Conservation (phyloP, 2,113 vertebrate species). For the Chaetodon trifascialis region DNA sequence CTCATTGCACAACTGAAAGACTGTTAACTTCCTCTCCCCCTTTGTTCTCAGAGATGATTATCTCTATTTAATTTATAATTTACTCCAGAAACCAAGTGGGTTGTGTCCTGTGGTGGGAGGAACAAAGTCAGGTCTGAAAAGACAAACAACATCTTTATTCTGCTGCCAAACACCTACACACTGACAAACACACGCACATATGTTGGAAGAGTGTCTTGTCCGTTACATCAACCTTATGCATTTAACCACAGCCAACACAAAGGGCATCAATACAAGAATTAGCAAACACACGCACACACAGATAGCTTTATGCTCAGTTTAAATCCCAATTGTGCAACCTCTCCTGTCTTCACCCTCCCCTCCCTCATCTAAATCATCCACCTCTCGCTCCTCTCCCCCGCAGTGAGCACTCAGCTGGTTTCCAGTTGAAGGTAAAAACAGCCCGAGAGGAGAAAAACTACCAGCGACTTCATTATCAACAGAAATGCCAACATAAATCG, state of each 20-base stretch:
- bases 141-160: background rate
- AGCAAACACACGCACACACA: background rate
- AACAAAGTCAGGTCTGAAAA: constrained; percentile 18
- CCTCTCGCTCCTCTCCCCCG: constrained; percentile 27
- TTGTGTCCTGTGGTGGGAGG: constrained; percentile 24
- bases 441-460: constrained; percentile 29
- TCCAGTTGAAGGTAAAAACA: constrained; percentile 39
- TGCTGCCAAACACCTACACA: constrained; percentile 36
- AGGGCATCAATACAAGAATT: background rate
- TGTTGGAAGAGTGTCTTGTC: background rate
- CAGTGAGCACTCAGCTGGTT: constrained; percentile 12
- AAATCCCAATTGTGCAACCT: constrained; percentile 57
- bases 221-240: too few relatives aligned
- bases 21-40: background rate
- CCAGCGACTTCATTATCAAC: constrained; percentile 49
- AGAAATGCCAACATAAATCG: constrained; percentile 40
- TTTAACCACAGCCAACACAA: background rate
- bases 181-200: background rate
- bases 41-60: constrained; percentile 22
- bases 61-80: constrained; percentile 37
- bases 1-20: background rate
- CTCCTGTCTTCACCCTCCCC: constrained; percentile 53
- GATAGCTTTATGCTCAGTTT: constrained; percentile 11
- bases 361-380: constrained; percentile 60
- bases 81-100: background rate